Base-by-base conservation (phyloP, 2,888 invertebrate genomes). In the Chrysomela aeneicollis region DNA sequence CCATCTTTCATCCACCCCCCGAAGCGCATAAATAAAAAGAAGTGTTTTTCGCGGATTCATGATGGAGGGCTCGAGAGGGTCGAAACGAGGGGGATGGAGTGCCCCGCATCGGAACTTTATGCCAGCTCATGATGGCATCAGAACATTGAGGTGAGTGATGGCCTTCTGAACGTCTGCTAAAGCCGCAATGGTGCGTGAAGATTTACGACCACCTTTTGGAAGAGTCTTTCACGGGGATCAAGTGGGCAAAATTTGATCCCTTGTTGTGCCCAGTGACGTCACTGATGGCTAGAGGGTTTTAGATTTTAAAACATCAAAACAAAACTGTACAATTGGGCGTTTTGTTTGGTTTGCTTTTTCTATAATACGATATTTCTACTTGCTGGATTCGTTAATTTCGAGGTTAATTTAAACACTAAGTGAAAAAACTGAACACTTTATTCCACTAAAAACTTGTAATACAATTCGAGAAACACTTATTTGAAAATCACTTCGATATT, bases 231-330 rank as follows among this genome's bases (percentile, higher is more conserved):
- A 8, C 42, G 69, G 70, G 69, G 73, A 73, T 73, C 73, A 71
- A 73, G 65, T 68, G 66, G 61, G 68, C 67, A 68, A 61, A 64
- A 67, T 65, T 65, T 68, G 68, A 71, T 69, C 63, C 68, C 58
- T 57, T 67, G 61, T 64, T 67, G 67, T 67, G 67, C 61, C 57
- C 42, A 42, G 42, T 42, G 42, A 3, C 42, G 42, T 42, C n/a
- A 42, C 42, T 4, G 35, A 26, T 5, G 6, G 6, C 3, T 6
- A 26, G 26, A 26, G 26, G 26, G 26, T 26, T 26, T 26, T 3
- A n/a, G n/a, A n/a, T n/a, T n/a, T n/a, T n/a, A n/a, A n/a, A n/a
- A n/a, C n/a, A n/a, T n/a, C n/a, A n/a, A n/a, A n/a, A n/a, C n/a
- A n/a, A n/a, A n/a, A n/a, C n/a, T n/a, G n/a, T n/a, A n/a, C n/a